phyloP scores from a whole-genome alignment of 2,888 invertebrate species.

The Mythimna loreyi region DNA sequence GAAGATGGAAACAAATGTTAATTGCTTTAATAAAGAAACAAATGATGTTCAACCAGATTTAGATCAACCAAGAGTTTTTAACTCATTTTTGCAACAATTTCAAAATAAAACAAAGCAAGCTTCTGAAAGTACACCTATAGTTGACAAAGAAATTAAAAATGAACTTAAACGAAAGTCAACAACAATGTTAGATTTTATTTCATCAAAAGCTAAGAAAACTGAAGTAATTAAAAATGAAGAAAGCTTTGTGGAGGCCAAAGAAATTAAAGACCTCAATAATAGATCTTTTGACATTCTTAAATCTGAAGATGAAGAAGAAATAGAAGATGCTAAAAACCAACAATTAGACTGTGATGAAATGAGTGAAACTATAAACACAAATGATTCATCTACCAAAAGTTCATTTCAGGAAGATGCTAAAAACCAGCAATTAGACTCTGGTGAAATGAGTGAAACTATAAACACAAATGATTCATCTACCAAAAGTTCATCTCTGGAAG shows the following conservation, averaged over 20 bases:
- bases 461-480: neutral
- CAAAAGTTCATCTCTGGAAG: constrained; percentile 21
- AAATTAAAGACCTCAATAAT: constrained; percentile 23
- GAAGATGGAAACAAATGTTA: constrained; percentile 88
- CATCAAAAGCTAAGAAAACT: constrained; percentile 76
- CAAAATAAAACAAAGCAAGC: constrained; percentile 66
- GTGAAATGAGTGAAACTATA: constrained; percentile 15
- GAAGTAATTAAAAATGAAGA: constrained; percentile 26
- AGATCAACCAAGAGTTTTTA: constrained; percentile 84
- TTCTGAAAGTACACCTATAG: constrained; percentile 23
- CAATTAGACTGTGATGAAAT: constrained; percentile 8
- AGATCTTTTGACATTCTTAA: constrained; percentile 26
- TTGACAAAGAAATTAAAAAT: constrained; percentile 63
- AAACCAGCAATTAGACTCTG: constrained; percentile 1
- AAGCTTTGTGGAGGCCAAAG: neutral
- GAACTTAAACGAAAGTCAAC: constrained; percentile 86
- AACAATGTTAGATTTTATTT: constrained; percentile 80
- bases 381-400: constrained; percentile 1
- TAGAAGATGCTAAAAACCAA: constrained; percentile 20
- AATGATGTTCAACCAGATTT: constrained; percentile 75
- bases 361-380: constrained; percentile 4
- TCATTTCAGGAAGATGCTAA: constrained; percentile 13
- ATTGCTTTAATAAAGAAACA: constrained; percentile 63
- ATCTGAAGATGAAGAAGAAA: constrained; percentile 35
- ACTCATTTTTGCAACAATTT: constrained; percentile 86